Base-by-base conservation (phyloP, 2,113 vertebrate species). In the Poicephalus gulielmi region DNA sequence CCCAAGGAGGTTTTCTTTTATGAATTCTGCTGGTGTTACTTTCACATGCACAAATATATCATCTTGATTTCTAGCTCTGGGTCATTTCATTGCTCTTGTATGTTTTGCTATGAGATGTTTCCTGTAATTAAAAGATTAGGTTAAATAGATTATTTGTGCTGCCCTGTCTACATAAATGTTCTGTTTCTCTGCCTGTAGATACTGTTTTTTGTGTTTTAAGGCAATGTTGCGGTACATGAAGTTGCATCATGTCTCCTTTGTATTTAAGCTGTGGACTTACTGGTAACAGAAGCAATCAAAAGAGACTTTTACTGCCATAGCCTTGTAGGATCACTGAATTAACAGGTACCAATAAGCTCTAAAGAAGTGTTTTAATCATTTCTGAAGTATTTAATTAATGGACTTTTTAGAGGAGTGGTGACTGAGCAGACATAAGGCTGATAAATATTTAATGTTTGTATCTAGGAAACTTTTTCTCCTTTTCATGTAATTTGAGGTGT, bases 1-100 rank as follows among this genome's bases (percentile, higher is more conserved):
- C 95, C 95, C 88, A 92, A 94, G 91, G 91, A 96, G 86, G 86
- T 91, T 96, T 84, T 95, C 89, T 97, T 94, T 96, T 97, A 92
- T 97, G 96, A 97, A 97, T 97, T 96, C 89, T 93, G 74, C 85
- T 95, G 59, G 87, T 96, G 89, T 95, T 94, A 94, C 89, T 94
- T 95, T 92, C 71, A 73, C 85, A 68, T 87, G 68, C 93, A 89
- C 88, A 95, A 95, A 83, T 94, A 92, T 15, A 96, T 94, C 83
- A 69, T 96, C 90, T 95, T 92, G 83, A 92, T 93, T 95, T 97
- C 94, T 96, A 95, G 80, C 70, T 96, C 67, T 94, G 83, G 94
- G 89, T 95, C 77, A 97, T 96, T 95, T 97, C 82, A 88, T 95
- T 97, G 87, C 94, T 97, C 87, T 96, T 95, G 46, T 94, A 83